Percentiles rank a stretch among this genome's conserved stretches.
phyloP scores from a whole-genome alignment of 2,113 vertebrate genomes.

The Taxidea taxus region DNA sequence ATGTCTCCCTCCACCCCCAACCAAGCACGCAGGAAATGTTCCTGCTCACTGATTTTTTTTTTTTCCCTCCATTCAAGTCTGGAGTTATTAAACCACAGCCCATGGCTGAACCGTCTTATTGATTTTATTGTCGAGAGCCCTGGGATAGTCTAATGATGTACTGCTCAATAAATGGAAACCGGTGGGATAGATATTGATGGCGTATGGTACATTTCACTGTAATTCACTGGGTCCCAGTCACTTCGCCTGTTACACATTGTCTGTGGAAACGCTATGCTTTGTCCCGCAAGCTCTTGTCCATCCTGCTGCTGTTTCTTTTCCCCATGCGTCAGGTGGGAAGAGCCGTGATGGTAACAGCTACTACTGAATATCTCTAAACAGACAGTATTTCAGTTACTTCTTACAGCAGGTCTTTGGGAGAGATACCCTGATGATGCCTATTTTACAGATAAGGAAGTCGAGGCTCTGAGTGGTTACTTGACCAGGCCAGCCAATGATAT shows the following conservation, averaged over 20 bases:
- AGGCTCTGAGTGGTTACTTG: background rate
- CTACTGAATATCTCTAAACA: background rate
- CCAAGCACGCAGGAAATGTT: constrained; percentile 48
- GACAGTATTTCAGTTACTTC: background rate
- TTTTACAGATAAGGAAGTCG: background rate
- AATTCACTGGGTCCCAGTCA: constrained; percentile 34
- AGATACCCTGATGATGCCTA: background rate
- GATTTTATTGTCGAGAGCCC: constrained; percentile 69
- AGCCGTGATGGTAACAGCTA: background rate
- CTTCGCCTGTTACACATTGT: background rate
- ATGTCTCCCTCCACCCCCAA: background rate
- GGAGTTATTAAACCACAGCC: constrained; percentile 72
- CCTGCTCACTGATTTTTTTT: constrained; percentile 41
- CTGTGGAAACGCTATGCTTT: background rate
- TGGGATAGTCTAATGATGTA: constrained; percentile 73
- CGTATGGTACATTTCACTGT: background rate
- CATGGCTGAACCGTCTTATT: constrained; percentile 65
- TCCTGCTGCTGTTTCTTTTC: background rate
- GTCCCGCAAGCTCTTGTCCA: background rate
- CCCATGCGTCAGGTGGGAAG: background rate
- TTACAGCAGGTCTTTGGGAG: background rate
- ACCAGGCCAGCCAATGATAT: background rate
- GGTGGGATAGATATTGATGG: constrained; percentile 65
- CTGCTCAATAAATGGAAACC: constrained; percentile 63
- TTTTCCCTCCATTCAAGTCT: constrained; percentile 22